A percentile compares a stretch with the other conserved stretches of the same genome.
phyloP scores from a whole-genome alignment of 2,113 vertebrate species.

The Lepidothrix coronata region DNA sequence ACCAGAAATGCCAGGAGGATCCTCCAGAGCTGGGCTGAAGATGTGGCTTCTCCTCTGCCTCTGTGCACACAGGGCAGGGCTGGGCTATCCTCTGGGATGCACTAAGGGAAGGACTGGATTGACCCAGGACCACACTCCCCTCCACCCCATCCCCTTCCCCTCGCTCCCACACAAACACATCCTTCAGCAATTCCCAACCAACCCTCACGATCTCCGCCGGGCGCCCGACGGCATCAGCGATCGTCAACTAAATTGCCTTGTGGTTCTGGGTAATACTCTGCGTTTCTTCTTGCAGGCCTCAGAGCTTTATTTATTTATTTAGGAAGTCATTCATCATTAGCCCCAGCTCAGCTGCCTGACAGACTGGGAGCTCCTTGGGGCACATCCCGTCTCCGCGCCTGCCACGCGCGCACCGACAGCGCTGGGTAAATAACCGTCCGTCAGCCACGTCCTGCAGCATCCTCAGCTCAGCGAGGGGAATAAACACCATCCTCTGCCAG shows the following conservation, averaged over 20 bases:
- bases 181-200: not conserved
- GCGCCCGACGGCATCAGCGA: not conserved
- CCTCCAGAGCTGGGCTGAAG: not conserved
- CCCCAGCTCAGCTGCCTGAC: constrained; percentile 28
- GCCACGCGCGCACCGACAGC: not conserved
- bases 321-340: constrained; percentile 52
- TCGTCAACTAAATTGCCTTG: not conserved
- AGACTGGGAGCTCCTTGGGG: constrained; percentile 27
- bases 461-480: not conserved
- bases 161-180: fast-evolving
- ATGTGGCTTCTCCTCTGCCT: not conserved
- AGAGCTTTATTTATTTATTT: constrained; percentile 41
- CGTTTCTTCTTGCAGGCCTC: not conserved
- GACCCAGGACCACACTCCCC: not conserved
- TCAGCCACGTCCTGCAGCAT: not conserved
- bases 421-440: not conserved
- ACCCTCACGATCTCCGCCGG: fast-evolving
- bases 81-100: not conserved
- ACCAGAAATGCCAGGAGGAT: not conserved
- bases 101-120: not conserved
- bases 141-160: not conserved
- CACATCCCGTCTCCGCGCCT: not conserved
- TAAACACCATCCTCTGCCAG: fast-evolving
- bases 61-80: not conserved
- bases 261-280: not conserved